phyloP scores from a whole-genome alignment of 1,140 invertebrate genomes.

The Solenopsis fugax region DNA sequence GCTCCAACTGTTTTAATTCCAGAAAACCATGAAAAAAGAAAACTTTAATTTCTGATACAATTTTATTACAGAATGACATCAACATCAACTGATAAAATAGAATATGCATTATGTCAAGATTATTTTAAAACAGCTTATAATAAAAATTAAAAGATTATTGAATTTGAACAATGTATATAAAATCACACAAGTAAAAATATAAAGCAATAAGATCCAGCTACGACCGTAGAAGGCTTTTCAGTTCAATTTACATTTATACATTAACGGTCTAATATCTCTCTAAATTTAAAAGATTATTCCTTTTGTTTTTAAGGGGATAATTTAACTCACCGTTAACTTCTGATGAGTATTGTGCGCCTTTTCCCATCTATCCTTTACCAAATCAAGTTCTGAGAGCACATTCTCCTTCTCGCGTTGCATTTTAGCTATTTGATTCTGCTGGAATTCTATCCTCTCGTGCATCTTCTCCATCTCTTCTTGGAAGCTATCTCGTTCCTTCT shows the following conservation, averaged over 20 bases:
- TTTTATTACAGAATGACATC: conserved; percentile 18
- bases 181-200: too few relatives aligned
- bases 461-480: conserved; percentile 93
- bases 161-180: too few relatives aligned
- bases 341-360: conserved; percentile 94
- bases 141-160: background rate
- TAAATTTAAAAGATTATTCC: too few relatives aligned
- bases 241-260: too few relatives aligned
- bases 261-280: too few relatives aligned
- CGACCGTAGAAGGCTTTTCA: too few relatives aligned
- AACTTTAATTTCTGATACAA: background rate
- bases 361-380: conserved; percentile 95
- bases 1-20: conserved; percentile 90
- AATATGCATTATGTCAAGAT: conserved; percentile 33
- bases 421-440: conserved; percentile 93
- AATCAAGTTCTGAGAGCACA: conserved; percentile 93
- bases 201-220: too few relatives aligned
- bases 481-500: conserved; percentile 95
- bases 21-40: background rate
- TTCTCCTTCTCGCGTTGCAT: conserved; percentile 95
- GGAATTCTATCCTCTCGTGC: conserved; percentile 93
- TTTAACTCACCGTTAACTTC: conserved; percentile 90
- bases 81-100: conserved; percentile 17
- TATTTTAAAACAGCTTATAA: conserved; percentile 15
- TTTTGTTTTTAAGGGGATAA: background rate